These are phyloP conservation scores for Synchiropus splendidus DNA, from an alignment of 2,113 vertebrate species.

Conservation along the genomic window DNA sequence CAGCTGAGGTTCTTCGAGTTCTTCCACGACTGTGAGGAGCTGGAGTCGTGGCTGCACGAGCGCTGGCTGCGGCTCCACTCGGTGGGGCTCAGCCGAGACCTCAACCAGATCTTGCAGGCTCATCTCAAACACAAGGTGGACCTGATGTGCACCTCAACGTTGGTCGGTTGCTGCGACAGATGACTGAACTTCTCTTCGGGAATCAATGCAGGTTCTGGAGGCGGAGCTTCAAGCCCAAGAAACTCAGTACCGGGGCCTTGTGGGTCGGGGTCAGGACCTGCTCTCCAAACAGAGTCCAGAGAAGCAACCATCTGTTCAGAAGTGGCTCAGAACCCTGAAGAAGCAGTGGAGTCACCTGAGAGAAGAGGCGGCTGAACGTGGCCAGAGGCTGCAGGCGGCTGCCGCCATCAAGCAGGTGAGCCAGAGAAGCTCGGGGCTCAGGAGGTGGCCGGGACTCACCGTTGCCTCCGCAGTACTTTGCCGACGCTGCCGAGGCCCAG, in stretches of 20 bases:
- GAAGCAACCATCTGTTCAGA: constrained; percentile 45
- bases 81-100: constrained; percentile 59
- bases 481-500: constrained; percentile 65
- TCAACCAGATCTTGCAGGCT: constrained; percentile 66
- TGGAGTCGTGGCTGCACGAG: constrained; percentile 74
- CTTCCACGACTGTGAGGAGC: constrained; percentile 74
- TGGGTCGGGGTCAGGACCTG: constrained; percentile 67
- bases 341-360: constrained; percentile 71
- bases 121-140: constrained; percentile 80
- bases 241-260: constrained; percentile 56
- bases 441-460: neutral
- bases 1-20: constrained; percentile 72
- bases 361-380: constrained; percentile 44
- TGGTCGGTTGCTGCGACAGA: too few relatives aligned
- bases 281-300: constrained; percentile 40
- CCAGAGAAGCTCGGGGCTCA: neutral
- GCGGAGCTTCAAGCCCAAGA: constrained; percentile 70
- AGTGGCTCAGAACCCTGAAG: constrained; percentile 64
- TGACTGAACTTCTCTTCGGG: neutral
- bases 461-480: constrained; percentile 69
- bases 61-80: constrained; percentile 61
- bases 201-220: constrained; percentile 66
- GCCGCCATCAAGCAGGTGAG: constrained; percentile 71
- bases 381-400: constrained; percentile 67
- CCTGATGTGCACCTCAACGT: neutral